A percentile compares a stretch with the other conserved stretches of the same genome.
These are phyloP conservation scores for Cryptocheilus praepositus DNA, from an alignment of 2,888 invertebrate species.

Conservation along the genomic window DNA sequence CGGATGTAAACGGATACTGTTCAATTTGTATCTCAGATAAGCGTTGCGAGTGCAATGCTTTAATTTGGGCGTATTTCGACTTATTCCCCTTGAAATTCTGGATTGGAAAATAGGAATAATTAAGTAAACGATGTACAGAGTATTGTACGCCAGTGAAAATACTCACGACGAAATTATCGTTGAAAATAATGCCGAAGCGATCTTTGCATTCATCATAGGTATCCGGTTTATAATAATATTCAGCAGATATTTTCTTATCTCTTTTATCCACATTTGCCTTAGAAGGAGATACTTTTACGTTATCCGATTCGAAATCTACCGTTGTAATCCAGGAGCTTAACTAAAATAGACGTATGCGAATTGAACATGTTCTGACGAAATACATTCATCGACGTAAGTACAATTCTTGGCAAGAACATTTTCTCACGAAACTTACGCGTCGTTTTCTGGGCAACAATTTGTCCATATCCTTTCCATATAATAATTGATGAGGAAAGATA, in stretches of 20 bases:
- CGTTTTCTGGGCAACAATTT: conserved; percentile 60
- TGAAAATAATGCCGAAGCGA: conserved; percentile 68
- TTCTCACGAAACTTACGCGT: conserved; percentile 56
- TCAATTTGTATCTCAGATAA: conserved; percentile 61
- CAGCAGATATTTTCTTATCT: conserved; percentile 44
- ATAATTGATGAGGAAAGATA: conserved; percentile 74
- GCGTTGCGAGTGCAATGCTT: conserved; percentile 42
- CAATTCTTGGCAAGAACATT: too few species aligned
- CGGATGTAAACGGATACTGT: conserved; percentile 72
- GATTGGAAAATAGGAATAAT: background rate
- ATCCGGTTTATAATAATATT: conserved; percentile 63
- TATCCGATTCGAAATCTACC: conserved; percentile 52
- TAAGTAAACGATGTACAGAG: background rate
- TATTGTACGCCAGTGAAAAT: background rate
- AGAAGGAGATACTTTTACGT: conserved; percentile 17
- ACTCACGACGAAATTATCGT: conserved; percentile 61
- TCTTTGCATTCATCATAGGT: conserved; percentile 66
- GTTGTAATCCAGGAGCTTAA: conserved; percentile 60
- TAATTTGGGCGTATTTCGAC: background rate
- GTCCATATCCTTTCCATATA: conserved; percentile 66
- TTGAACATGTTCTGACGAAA: too few species aligned
- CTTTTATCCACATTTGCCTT: conserved; percentile 36
- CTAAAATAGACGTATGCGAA: conserved; percentile 32
- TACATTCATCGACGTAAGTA: too few species aligned
- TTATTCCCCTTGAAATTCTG: conserved; percentile 17